Base-by-base conservation (phyloP, 2,797 vertebrate genomes). In the Alfaro cultratus region DNA sequence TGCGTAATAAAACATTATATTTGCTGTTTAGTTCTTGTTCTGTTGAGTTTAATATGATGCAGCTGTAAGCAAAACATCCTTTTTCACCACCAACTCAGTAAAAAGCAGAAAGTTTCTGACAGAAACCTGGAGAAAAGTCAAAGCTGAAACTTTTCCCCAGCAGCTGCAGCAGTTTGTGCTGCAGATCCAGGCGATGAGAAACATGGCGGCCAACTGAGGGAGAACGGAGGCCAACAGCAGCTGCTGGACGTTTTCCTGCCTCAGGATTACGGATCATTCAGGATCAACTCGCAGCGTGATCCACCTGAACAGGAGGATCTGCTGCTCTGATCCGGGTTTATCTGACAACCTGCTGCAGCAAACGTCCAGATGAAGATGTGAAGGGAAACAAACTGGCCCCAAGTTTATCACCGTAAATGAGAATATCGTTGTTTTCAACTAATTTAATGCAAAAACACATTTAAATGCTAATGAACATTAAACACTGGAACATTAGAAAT, bases 51-150 rank as follows among this genome's bases (percentile, higher is more conserved):
- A 64, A 55, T 47, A 18, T 43, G 8, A 5, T 46, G 9, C 5
- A 73, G 15, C 72, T 83, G 46, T 45, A 39, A 5, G 26, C 9
- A 6, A 62, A 75, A 55, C 75, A 2, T 80, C 10, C 23, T 10
- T 71, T 57, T 41, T 72, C n/a, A 23, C 21, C 21, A 34, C 10
- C 29, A 26, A 51, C 74, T 36, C 4, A 5, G 1, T 73, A 12
- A 62, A 55, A 67, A 73, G 2, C 55, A 72, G 79, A 68, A 16
- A 53, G 49, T 23, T 80, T 49, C 73, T 34, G 62, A 81, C 78
- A 81, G 82, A 73, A 80, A 83, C 39, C 41, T 88, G 80, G 76
- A 88, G 45, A 80, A 53, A 76, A 60, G 80, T 75, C 2, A 34
- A 43, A 49, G 13, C 29, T 43, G 41, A 75, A 57, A 18, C 73